These are phyloP conservation scores for Trichogramma evanescens DNA, from an alignment of 2,888 invertebrate genomes.

Conservation along the genomic window DNA sequence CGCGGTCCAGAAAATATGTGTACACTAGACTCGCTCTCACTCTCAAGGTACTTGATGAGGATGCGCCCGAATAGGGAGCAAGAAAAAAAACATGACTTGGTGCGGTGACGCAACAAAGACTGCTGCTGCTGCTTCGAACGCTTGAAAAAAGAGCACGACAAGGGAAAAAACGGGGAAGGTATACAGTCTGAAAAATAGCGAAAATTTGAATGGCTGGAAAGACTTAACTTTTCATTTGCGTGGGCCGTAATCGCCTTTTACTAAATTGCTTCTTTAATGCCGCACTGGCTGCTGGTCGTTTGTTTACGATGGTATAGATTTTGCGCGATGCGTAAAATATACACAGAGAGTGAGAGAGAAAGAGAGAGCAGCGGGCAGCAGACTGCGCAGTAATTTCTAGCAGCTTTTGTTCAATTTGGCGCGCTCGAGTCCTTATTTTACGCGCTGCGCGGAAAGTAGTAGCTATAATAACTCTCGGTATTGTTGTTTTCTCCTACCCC, in stretches of 20 bases:
- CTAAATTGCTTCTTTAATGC: constrained; percentile 11
- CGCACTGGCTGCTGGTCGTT: too few relatives aligned
- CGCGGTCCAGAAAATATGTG: constrained; percentile 10
- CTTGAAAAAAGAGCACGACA: not conserved
- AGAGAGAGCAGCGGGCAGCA: too few relatives aligned
- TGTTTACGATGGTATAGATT: too few relatives aligned
- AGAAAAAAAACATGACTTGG: not conserved
- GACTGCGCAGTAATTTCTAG: too few relatives aligned
- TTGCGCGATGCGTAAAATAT: too few relatives aligned
- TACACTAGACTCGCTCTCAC: not conserved
- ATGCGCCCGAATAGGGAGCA: not conserved
- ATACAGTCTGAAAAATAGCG: not conserved
- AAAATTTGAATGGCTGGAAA: constrained; percentile 2
- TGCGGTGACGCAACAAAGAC: not conserved
- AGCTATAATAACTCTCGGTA: too few relatives aligned
- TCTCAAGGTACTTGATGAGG: constrained; percentile 8
- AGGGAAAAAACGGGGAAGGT: not conserved
- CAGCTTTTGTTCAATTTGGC: too few relatives aligned
- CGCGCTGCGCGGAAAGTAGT: too few relatives aligned
- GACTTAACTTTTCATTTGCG: constrained; percentile 14
- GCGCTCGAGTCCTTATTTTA: too few relatives aligned
- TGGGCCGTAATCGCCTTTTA: constrained; percentile 10
- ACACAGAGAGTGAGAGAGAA: too few relatives aligned
- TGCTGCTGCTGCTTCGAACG: not conserved
- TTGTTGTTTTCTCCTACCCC: too few relatives aligned